These are phyloP conservation scores for Eumacrocentrus americanus DNA, from an alignment of 2,888 invertebrate genomes.

Conservation along the genomic window DNA sequence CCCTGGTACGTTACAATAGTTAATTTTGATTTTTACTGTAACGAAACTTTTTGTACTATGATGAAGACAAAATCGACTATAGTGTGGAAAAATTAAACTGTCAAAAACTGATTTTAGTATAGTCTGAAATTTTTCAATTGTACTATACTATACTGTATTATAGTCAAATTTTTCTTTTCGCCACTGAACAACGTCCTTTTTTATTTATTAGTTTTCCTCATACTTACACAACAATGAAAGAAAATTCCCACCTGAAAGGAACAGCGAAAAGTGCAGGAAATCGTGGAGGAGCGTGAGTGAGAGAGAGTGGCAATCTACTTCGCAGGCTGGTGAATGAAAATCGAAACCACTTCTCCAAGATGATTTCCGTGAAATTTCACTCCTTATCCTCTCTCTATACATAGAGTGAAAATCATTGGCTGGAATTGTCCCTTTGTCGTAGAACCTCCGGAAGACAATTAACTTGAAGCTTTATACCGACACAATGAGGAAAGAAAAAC, in stretches of 20 bases:
- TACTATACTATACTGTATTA: background rate
- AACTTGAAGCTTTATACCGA: too few relatives aligned
- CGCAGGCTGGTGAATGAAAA: constrained; percentile 15
- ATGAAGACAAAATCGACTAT: too few relatives aligned
- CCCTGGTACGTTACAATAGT: too few relatives aligned
- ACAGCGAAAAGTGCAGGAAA: background rate
- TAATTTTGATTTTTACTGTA: too few relatives aligned
- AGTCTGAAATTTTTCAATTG: background rate
- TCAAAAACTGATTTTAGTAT: too few relatives aligned
- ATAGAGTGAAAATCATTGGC: too few relatives aligned
- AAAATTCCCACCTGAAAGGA: background rate
- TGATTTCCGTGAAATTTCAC: constrained; percentile 28
- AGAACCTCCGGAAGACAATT: background rate
- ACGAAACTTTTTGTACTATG: too few relatives aligned
- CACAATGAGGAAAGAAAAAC: too few relatives aligned
- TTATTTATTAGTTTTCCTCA: too few relatives aligned
- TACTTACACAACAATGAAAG: background rate
- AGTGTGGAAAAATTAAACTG: too few relatives aligned
- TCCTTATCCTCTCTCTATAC: background rate
- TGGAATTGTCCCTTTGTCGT: constrained; percentile 2
- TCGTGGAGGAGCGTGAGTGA: background rate
- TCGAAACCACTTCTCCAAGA: constrained; percentile 27
- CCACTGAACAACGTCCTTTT: too few relatives aligned
- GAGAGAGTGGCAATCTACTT: constrained; percentile 14
- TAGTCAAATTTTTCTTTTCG: too few relatives aligned